Evolutionary conservation across 1,140 invertebrate species (phyloP).

Genomic region (Parapsyche elsis): DNA sequence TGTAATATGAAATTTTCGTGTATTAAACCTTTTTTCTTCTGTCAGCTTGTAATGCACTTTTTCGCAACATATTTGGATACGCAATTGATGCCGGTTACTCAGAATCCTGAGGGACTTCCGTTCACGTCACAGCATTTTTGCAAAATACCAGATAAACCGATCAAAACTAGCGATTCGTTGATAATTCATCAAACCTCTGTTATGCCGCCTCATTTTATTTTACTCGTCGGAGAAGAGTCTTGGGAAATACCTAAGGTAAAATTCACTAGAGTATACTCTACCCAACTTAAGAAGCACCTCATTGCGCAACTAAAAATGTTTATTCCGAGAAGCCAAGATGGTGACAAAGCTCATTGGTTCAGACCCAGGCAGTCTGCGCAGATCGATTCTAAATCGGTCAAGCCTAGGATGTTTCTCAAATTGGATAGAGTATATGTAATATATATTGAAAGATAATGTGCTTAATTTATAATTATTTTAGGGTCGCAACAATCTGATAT

Average conservation of each 20-base stretch:
- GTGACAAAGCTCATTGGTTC: too few species aligned
- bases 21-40: constrained; percentile 40
- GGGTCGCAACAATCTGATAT: constrained; percentile 87
- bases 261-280: constrained; percentile 1
- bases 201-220: constrained; percentile 78
- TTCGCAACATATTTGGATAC: constrained; percentile 85
- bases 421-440: too few species aligned
- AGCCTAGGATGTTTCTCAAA: too few species aligned
- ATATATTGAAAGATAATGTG: constrained; percentile 27
- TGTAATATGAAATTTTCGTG: not conserved
- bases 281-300: too few species aligned
- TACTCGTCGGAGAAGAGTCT: constrained; percentile 73
- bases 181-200: constrained; percentile 70
- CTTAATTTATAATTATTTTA: constrained; percentile 62
- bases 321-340: too few species aligned
- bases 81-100: constrained; percentile 79
- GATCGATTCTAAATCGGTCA: too few species aligned
- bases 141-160: constrained; percentile 70
- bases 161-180: constrained; percentile 60
- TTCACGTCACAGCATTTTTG: constrained; percentile 71
- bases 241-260: constrained; percentile 74
- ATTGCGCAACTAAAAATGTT: too few species aligned
- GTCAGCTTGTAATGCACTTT: constrained; percentile 84
- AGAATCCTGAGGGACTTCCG: constrained; percentile 78
- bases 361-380: too few species aligned